Evolutionary conservation across 2,888 invertebrate genomes (phyloP).

Genomic region (Troides oblongomaculatus): DNA sequence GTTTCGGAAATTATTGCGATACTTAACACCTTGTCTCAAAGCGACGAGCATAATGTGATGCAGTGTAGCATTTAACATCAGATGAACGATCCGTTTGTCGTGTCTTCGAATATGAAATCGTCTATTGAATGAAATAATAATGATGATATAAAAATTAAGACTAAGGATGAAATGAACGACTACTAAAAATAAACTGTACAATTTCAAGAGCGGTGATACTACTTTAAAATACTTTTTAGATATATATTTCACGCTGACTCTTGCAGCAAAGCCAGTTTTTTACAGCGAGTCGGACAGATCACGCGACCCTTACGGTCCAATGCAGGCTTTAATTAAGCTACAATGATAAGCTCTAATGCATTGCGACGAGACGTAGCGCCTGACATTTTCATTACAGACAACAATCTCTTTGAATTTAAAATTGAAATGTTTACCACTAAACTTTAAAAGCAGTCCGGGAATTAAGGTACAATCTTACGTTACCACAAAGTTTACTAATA

Average conservation of each 20-base stretch:
- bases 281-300: conserved; percentile 18
- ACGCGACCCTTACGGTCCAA: conserved; percentile 23
- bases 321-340: conserved; percentile 23
- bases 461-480: background rate
- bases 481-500: too few relatives aligned
- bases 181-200: background rate
- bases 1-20: too few relatives aligned
- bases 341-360: conserved; percentile 26
- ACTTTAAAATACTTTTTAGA: background rate
- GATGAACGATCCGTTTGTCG: too few relatives aligned
- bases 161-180: too few relatives aligned
- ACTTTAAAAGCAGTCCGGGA: background rate
- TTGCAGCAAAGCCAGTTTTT: conserved; percentile 10
- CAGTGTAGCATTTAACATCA: too few relatives aligned
- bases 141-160: too few relatives aligned
- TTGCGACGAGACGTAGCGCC: conserved; percentile 10
- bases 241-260: conserved; percentile 3
- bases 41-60: too few relatives aligned
- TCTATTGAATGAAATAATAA: too few relatives aligned
- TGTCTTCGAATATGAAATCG: too few relatives aligned
- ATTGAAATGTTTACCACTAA: background rate
- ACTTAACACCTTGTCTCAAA: too few relatives aligned
- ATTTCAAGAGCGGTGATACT: background rate
- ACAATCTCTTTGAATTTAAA: conserved; percentile 23
- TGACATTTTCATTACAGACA: conserved; percentile 27